Base-by-base conservation (phyloP, 2,888 invertebrate species). In the Chymomyza procnemis region DNA sequence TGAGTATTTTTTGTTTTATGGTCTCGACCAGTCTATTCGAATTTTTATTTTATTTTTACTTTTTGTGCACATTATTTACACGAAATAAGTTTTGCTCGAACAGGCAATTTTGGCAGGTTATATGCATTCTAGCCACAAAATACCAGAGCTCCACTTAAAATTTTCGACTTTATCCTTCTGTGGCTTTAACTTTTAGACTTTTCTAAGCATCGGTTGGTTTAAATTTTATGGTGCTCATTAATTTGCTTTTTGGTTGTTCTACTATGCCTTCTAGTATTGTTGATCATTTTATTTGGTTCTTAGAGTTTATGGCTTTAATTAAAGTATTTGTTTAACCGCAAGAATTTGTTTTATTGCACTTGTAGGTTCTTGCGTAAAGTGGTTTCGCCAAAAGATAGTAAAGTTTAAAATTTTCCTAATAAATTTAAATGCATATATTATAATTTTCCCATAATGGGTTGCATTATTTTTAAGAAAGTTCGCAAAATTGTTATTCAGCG, bases 71-170 rank as follows among this genome's bases (percentile, higher is more conserved):
- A 71, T 66, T 71, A 67, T 72, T 67, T 67, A 81, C 84, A 74
- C 68, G 58, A 80, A 80, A 82, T 82, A 82, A 85, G 78, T 79
- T 80, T 66, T 75, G 73, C 61, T 61, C 59, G 55, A 67, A 62
- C 69, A 18, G 61, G 79, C 84, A 73, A 74, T 78, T 80, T 74
- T 67, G 55, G 69, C 64, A 65, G 47, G 21, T 41, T 41, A 12
- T 41, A 12, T 41, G 34, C 6, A 12, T 41, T 12, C 34, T 2
- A 41, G 9, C 34, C 34, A 34, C 14, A 48, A 48, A 48, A 3
- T 12, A 48, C 48, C 48, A 16, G 14, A 0, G 48, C 5, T 50
- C 48, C 34, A 41, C 34, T 41, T 14, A 41, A 41, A 41, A 41
- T 41, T 41, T 41, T 12, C 9, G 9, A 41, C 34, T 41, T 41